Evolutionary conservation across 2,888 invertebrate genomes (phyloP).

Genomic region (Microplitis deprimator): DNA sequence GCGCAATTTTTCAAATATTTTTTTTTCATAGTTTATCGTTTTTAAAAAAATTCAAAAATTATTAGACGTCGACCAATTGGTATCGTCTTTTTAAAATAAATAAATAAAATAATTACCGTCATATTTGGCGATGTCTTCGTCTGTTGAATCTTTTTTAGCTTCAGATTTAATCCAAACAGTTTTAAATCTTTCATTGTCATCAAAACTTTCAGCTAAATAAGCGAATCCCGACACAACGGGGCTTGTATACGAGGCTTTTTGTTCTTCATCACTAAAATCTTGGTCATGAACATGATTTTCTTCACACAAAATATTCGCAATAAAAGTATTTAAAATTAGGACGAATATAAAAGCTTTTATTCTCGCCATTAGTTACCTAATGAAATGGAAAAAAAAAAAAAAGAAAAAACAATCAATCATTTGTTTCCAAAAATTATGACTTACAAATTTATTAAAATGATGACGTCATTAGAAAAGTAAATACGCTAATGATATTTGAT

Average conservation of each 20-base stretch:
- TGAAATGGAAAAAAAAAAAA: conserved; percentile 35
- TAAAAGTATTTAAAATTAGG: conserved; percentile 49
- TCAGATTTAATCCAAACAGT: conserved; percentile 89
- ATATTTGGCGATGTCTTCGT: conserved; percentile 94
- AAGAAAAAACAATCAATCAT: conserved; percentile 22
- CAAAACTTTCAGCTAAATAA: conserved; percentile 90
- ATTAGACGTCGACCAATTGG: neutral
- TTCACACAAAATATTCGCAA: conserved; percentile 44
- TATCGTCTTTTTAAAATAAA: neutral
- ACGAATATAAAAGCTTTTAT: conserved; percentile 49
- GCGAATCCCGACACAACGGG: conserved; percentile 78
- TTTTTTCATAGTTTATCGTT: too few species aligned
- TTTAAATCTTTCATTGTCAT: conserved; percentile 80
- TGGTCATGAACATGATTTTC: conserved; percentile 54
- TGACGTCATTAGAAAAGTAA: conserved; percentile 1
- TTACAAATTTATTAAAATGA: conserved; percentile 16
- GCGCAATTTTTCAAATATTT: too few species aligned
- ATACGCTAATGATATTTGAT: conserved; percentile 17
- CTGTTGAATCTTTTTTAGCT: conserved; percentile 90
- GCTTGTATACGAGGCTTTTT: conserved; percentile 76
- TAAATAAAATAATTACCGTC: conserved; percentile 77
- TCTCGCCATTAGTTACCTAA: conserved; percentile 62
- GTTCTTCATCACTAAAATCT: conserved; percentile 48
- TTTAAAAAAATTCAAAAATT: neutral
- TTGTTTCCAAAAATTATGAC: neutral